Conservation (phyloP, 2,113 vertebrate species). For the Callospermophilus lateralis region DNA sequence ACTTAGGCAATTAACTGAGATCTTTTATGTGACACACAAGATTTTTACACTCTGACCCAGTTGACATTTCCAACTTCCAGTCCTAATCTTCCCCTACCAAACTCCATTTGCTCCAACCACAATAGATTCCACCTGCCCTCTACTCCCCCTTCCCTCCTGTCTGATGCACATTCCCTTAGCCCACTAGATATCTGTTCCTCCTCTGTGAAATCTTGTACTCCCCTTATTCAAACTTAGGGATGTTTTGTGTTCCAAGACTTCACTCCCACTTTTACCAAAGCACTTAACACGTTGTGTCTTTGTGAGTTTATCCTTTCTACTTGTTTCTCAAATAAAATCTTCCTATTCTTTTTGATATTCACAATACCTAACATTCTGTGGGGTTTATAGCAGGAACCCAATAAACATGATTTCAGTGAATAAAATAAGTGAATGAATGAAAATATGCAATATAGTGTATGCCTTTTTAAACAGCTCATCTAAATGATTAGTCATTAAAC, state of each 20-base stretch:
- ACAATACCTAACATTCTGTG: not conserved
- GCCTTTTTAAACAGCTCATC: conserved; percentile 64
- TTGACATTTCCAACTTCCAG: not conserved
- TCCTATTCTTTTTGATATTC: not conserved
- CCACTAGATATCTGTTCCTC: not conserved
- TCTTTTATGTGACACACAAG: not conserved
- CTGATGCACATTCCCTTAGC: not conserved
- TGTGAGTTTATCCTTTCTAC: conserved; percentile 14
- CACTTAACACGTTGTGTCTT: not conserved
- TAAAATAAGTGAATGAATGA: conserved; percentile 65
- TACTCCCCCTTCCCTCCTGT: not conserved
- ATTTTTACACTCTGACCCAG: not conserved
- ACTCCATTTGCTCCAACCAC: not conserved
- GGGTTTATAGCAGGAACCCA: not conserved
- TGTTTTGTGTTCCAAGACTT: not conserved
- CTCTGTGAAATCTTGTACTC: not conserved
- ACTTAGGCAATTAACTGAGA: not conserved
- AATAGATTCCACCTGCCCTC: not conserved
- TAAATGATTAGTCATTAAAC: conserved; percentile 59
- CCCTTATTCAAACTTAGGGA: not conserved
- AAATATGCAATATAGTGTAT: conserved; percentile 3
- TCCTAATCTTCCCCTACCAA: not conserved
- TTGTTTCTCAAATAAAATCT: conserved; percentile 37
- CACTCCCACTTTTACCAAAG: not conserved
- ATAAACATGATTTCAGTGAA: conserved; percentile 52